These are phyloP conservation scores for Platycnemis pennipes DNA, from an alignment of 2,888 invertebrate genomes.

Conservation along the genomic window DNA sequence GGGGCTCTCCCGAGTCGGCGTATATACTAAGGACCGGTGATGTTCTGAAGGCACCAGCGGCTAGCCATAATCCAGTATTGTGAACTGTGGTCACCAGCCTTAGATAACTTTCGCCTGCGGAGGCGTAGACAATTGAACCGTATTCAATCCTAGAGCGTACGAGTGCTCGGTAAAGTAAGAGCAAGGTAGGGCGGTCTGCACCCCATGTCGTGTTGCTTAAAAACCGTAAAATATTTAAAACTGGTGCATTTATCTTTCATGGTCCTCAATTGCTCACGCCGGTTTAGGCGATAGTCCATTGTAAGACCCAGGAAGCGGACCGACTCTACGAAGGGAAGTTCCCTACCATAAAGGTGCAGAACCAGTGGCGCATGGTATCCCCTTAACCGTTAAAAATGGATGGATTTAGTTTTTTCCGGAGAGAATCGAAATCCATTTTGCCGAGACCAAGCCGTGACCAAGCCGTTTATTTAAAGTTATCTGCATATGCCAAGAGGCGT, in stretches of 20 bases:
- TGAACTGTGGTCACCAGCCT: too few relatives aligned
- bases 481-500: neutral
- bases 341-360: neutral
- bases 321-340: neutral
- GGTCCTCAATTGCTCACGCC: neutral
- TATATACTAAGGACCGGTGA: too few relatives aligned
- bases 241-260: neutral
- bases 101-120: too few relatives aligned
- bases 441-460: neutral
- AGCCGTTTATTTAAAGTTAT: neutral
- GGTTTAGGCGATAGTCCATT: neutral
- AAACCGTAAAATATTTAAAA: too few relatives aligned
- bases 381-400: neutral
- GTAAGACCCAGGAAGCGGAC: neutral
- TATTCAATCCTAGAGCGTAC: too few relatives aligned
- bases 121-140: too few relatives aligned
- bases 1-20: too few relatives aligned
- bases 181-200: too few relatives aligned
- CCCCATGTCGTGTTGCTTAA: too few relatives aligned
- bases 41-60: too few relatives aligned
- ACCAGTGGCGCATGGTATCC: neutral
- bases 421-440: neutral
- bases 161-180: too few relatives aligned
- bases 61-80: too few relatives aligned
- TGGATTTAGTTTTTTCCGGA: neutral